A percentile compares a stretch with the other conserved stretches of the same genome.
phyloP scores from a whole-genome alignment of 2,113 vertebrate genomes.

The Xiphophorus hellerii region DNA sequence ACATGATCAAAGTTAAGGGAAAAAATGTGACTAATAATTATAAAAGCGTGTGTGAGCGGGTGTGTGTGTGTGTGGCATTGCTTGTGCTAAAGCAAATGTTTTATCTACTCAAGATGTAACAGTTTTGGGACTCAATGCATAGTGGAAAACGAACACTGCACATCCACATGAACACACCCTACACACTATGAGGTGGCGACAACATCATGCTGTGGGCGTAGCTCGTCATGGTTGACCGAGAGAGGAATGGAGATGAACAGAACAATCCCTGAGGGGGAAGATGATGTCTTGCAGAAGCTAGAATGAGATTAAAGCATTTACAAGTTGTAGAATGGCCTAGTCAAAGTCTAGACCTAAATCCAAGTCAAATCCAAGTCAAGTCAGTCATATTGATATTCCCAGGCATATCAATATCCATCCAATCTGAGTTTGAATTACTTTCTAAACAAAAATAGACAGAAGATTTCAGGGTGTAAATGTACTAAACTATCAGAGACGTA shows the following conservation, averaged over 20 bases:
- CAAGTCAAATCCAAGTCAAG: too few relatives aligned
- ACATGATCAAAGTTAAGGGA: slow-evolving; percentile 52
- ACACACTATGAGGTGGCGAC: too few relatives aligned
- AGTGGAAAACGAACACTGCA: not conserved
- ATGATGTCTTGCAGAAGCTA: not conserved
- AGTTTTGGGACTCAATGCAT: not conserved
- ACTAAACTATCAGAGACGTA: not conserved
- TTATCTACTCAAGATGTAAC: not conserved
- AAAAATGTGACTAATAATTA: slow-evolving; percentile 33
- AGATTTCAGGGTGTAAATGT: not conserved
- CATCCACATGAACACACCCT: not conserved
- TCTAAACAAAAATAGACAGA: not conserved
- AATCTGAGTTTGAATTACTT: not conserved
- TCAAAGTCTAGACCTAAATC: not conserved
- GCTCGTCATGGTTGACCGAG: not conserved
- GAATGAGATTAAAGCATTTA: not conserved
- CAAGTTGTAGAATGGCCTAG: not conserved
- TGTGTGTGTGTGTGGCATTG: not conserved
- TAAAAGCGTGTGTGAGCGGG: slow-evolving; percentile 3
- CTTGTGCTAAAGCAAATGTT: not conserved
- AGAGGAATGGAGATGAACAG: too few relatives aligned
- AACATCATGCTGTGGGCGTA: not conserved
- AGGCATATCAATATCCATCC: too few relatives aligned
- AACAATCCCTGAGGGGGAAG: too few relatives aligned
- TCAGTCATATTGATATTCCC: too few relatives aligned